Conservation (phyloP, 1,140 invertebrate species). For the Bombus haemorrhoidalis region DNA sequence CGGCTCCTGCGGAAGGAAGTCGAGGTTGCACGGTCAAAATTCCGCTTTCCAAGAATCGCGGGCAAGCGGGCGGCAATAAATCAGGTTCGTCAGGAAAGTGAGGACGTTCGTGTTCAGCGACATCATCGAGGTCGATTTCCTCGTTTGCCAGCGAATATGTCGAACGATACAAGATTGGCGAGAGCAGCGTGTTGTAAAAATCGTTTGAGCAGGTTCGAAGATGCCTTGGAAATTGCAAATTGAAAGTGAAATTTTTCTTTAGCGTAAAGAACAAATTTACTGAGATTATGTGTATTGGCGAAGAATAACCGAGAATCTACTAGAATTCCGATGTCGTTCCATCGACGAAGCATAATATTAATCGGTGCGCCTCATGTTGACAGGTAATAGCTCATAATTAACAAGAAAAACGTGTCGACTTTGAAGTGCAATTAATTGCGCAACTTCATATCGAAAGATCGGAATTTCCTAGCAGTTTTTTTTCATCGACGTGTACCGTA, state of each 20-base stretch:
- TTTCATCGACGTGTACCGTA: not conserved
- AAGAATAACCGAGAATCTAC: not conserved
- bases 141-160: no score
- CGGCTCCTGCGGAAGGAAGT: not conserved
- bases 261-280: no score
- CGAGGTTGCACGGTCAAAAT: slow-evolving; percentile 6
- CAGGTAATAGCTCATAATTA: not conserved
- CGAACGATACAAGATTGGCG: no score
- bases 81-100: no score
- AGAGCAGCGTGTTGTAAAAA: no score
- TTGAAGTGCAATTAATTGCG: not conserved
- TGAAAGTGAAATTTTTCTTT: no score
- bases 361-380: not conserved
- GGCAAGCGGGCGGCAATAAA: no score
- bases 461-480: not conserved
- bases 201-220: no score
- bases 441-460: not conserved
- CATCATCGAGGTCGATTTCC: no score
- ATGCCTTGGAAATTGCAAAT: no score
- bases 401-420: not conserved
- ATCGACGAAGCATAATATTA: not conserved
- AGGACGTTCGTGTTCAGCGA: no score
- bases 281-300: rapidly evolving
- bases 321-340: not conserved
- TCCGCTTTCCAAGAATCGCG: no score